Evolutionary conservation across 2,797 vertebrate species (phyloP).

Genomic region (Ataeniobius toweri): DNA sequence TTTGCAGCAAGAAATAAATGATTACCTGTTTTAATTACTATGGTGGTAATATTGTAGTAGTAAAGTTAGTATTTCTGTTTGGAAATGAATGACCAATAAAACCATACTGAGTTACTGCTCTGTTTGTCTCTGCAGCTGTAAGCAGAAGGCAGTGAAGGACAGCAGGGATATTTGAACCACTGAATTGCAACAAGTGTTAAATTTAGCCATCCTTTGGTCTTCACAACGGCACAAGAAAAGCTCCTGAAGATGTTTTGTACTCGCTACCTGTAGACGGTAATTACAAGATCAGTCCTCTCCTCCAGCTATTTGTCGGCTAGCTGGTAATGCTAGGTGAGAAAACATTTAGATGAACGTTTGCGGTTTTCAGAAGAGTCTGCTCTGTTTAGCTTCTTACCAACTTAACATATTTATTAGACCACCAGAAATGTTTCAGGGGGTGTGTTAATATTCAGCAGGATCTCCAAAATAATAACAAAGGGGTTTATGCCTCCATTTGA

Average conservation of each 20-base stretch:
- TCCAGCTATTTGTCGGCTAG: background rate
- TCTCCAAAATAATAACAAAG: background rate
- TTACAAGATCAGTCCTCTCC: background rate
- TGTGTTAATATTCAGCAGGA: background rate
- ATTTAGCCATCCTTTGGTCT: background rate
- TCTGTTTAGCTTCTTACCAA: background rate
- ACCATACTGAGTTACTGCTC: background rate
- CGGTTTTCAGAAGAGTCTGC: background rate
- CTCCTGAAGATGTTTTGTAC: background rate
- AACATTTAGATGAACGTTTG: background rate
- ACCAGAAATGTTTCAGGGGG: background rate
- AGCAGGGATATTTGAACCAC: background rate
- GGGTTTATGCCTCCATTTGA: background rate
- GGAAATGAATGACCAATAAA: too few relatives aligned
- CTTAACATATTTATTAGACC: background rate
- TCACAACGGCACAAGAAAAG: background rate
- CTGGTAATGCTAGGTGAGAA: background rate
- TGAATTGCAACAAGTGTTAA: background rate
- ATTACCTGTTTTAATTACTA: background rate
- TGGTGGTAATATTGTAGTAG: background rate
- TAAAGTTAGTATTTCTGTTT: background rate
- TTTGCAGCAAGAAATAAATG: background rate
- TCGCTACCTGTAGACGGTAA: background rate
- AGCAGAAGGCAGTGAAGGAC: background rate
- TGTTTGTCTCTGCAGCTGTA: background rate